Evolutionary conservation across 1,140 invertebrate species (phyloP), one percentile per base, ranked within the genome.

Genomic region (Metopolophium dirhodum): DNA sequence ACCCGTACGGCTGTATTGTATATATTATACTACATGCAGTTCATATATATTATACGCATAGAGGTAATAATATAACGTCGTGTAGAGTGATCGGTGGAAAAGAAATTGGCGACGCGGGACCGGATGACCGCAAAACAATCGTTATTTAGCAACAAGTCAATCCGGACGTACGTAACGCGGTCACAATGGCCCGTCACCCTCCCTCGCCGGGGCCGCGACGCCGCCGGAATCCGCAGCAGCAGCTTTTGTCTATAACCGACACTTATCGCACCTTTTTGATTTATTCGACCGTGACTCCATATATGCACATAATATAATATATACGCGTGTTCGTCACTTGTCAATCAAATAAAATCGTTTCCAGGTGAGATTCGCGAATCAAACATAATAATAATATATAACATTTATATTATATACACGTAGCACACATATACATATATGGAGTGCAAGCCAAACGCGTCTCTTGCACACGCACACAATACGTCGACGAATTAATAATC

Each of bases 61-160:
- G 20, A n/a, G n/a, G n/a, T n/a, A n/a, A 35, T 37, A 20, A 82
- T 82, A 20, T 26, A 2, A 45, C 37, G 4, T 30, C 20, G 20
- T 0, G 22, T 51, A 85, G 26, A 9, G 61, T 77, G 30, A 47
- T 86, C 9, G 85, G 41, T 18, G 41, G 26, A 86, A 86, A 47
- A 86, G 85, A 30, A 86, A 86, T 18, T 14, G 23, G 4, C 85
- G 86, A 30, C 45, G 37, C 35, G 51, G 20, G 87, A 37, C 86
- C 86, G 86, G 87, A 89, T 20, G 51, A 68, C 89, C 89, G 89
- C 89, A 68, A 90, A 90, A 90, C 89, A 90, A 90, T 90, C 89
- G 89, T 90, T 61, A 61, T 90, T 90, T 90, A 90, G 87, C 47
- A n/a, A 88, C 47, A 45, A 61, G 51, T 90, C 54, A 61, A 57